Evolutionary conservation across 2,113 vertebrate species (phyloP), one percentile per base, ranked within the genome.

Genomic region (Xenopus laevis): DNA sequence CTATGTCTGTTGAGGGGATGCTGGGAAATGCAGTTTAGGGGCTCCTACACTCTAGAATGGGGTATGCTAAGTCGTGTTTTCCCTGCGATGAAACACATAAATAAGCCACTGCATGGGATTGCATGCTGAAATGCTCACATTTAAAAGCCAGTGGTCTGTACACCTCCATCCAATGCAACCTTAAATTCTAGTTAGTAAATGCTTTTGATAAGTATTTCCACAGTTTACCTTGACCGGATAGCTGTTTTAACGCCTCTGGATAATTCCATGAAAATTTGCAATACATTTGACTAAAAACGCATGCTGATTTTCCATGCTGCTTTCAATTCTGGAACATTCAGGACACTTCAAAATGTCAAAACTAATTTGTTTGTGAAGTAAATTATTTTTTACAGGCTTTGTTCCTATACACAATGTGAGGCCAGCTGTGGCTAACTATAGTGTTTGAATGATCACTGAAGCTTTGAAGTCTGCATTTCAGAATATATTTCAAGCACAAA

Each of bases 291-390:
- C 60, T 33, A 2, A 64, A 53, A 52, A 65, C 44, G 0, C 53
- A 30, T 16, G 16, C 16, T 57, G 30, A 46, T 66, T 45, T 21
- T 65, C 30, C 13, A 20, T 46, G 44, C 10, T 16, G 53, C 53
- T 55, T 55, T n/a, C 17, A 55, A 17, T 55, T 57, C 44, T 23
- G 8, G 23, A 74, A 66, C 64, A 27, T 66, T 45, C 53, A 33
- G 16, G 72, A 74, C 15, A 61, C 46, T 60, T 67, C 53, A 46
- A 74, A 74, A 74, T 68, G 72, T 74, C 53, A 68, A 60, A 45
- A 52, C 67, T 10, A 50, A 68, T 67, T 67, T 57, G 59, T 55
- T 66, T 67, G 50, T 21, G 23, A 11, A 74, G 27, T 15, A 68
- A 67, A 68, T 21, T 46, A 30, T 59, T n/a, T 46, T 74, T 16